These are phyloP conservation scores for Dinomys branickii DNA, from an alignment of 2,113 vertebrate species.

Conservation along the genomic window DNA sequence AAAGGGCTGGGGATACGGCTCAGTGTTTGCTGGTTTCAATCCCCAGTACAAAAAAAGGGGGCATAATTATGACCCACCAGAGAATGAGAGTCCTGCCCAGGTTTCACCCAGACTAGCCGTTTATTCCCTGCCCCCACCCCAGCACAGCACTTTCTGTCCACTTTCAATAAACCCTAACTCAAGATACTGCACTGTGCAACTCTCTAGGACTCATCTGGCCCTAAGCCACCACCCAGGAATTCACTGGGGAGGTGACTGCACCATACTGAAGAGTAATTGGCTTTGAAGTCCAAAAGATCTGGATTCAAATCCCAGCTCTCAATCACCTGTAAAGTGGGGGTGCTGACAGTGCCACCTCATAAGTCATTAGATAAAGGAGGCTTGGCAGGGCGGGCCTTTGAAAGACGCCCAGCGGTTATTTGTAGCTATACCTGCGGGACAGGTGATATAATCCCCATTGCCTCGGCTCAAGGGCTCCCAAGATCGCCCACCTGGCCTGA, in stretches of 20 bases:
- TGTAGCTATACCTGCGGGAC: neutral
- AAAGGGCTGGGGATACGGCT: neutral
- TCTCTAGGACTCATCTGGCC: neutral
- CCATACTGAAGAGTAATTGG: no score
- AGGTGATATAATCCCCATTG: neutral
- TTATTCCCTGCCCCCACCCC: neutral
- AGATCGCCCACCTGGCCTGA: neutral
- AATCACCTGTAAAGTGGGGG: neutral
- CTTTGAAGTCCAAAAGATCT: neutral
- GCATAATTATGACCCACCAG: neutral
- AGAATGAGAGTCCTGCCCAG: neutral
- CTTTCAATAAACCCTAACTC: neutral
- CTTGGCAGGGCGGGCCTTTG: neutral
- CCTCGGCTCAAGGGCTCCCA: neutral
- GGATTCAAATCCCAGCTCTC: neutral
- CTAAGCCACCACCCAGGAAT: neutral
- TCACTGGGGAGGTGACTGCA: neutral
- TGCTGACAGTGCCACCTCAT: neutral
- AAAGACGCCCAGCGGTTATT: neutral
- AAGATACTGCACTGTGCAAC: neutral
- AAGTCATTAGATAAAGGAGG: no score
- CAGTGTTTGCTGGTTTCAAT: neutral
- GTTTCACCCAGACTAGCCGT: neutral
- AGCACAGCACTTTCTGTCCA: neutral
- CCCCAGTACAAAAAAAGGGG: neutral